Conservation (phyloP, 23 tunicate genomes). For the Ascidia mentula region DNA sequence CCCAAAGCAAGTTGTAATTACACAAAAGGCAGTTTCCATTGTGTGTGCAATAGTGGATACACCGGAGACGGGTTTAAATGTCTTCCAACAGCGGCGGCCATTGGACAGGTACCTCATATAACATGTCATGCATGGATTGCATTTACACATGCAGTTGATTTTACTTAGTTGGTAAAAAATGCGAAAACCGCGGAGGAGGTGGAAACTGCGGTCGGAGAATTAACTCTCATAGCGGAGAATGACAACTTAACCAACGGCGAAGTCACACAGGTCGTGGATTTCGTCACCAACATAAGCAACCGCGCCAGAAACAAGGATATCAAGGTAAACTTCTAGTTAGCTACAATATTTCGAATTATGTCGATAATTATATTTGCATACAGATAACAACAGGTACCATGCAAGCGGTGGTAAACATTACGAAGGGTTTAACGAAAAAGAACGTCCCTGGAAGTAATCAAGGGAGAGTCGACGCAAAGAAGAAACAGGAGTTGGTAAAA, state of each 20-base stretch:
- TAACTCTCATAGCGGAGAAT: neutral
- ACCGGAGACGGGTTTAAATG: neutral
- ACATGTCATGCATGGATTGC: neutral
- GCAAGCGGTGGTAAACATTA: neutral
- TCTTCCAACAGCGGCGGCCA: neutral
- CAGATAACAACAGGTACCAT: neutral
- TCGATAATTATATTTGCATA: no score
- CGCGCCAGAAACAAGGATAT: neutral
- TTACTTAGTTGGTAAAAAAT: neutral
- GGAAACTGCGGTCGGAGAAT: neutral
- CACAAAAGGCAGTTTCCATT: neutral
- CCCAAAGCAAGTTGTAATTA: neutral
- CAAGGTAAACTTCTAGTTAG: neutral
- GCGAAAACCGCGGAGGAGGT: neutral
- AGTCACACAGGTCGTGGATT: neutral
- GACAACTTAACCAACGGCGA: neutral
- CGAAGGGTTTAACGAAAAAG: no score
- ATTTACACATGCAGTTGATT: neutral
- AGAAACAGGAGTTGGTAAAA: neutral
- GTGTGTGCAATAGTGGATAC: neutral
- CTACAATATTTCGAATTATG: no score
- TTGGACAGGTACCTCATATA: neutral
- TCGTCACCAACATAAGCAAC: neutral
- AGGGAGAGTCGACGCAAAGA: no score
- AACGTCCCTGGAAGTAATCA: no score